These are phyloP conservation scores for Aythya baeri DNA, from an alignment of 2,113 vertebrate species.

Conservation along the genomic window DNA sequence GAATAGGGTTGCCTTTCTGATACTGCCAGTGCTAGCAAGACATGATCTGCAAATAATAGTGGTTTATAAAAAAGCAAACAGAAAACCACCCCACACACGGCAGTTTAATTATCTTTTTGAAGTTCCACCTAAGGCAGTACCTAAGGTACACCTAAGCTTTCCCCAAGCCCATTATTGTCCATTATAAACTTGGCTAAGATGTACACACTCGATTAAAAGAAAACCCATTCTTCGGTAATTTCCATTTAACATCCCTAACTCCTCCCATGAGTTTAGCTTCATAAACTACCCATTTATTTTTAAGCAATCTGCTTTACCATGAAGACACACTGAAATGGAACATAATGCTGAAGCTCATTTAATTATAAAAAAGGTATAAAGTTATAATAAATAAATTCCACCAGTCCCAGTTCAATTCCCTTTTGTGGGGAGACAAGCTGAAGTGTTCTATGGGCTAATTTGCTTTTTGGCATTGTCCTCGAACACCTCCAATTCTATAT, in stretches of 20 bases:
- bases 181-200: neutral
- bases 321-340: neutral
- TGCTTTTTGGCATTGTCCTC: neutral
- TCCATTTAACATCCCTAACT: neutral
- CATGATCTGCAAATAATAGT: neutral
- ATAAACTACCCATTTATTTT: neutral
- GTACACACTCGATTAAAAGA: neutral
- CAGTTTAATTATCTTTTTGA: neutral
- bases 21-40: neutral
- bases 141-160: neutral
- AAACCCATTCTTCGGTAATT: neutral
- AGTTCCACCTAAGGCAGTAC: too few relatives aligned
- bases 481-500: conserved; percentile 9
- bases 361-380: neutral
- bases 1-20: neutral
- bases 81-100: too few relatives aligned
- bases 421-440: conserved; percentile 3
- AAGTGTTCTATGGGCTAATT: neutral
- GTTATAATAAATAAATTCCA: neutral
- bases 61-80: neutral
- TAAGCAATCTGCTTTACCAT: neutral
- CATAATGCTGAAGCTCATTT: neutral
- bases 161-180: neutral
- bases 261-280: neutral
- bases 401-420: neutral